Base-by-base conservation (phyloP, 2,888 invertebrate genomes). In the Tethea ocularis region DNA sequence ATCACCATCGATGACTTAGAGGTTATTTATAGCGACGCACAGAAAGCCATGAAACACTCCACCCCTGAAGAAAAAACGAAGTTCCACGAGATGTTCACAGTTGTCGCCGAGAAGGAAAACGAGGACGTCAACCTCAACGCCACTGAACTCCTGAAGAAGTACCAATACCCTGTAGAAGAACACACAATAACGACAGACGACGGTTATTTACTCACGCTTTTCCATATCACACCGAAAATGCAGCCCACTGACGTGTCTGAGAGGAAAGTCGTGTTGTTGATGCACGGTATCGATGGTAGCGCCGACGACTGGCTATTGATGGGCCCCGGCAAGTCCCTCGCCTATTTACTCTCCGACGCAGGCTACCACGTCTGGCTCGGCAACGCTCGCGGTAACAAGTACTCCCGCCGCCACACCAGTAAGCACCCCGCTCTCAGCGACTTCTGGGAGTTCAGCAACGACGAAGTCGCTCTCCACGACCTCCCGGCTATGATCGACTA, bases 281-380 rank as follows among this genome's bases (percentile, higher is more conserved):
- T 94, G 86, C 95, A 95, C 77, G 95, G 96, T 6, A 81, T 97
- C 3, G 80, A 96, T n/a, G 95, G 94, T 52, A 94, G 95, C 66
- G 94, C 96, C 0, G 94, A 95, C 29, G 94, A 95, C 79, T 97
- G 95, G 95, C 87, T 97, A 4, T 86, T 96, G 63, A 94, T 95
- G 81, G 94, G 95, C 17, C 94, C 95, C 0, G 86, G 93, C 60
- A 93, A 94, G 62, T 87, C 91, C 0, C 87, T 93, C 41, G 85
- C 89, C 23, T 92, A 85, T 75, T 68, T 85, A 63, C 80, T 93
- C 17, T 75, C 86, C 26, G 88, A 91, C 64, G 86, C 85, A 46
- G 91, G 89, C 60, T 88, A 82, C 69, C 91, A 92, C n/a, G 92
- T 93, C 57, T 92, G 89, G 90, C 82, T 93, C 46, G 91, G 91